Base-by-base conservation (phyloP, 2,888 invertebrate species). In the Crioceris asparagi region DNA sequence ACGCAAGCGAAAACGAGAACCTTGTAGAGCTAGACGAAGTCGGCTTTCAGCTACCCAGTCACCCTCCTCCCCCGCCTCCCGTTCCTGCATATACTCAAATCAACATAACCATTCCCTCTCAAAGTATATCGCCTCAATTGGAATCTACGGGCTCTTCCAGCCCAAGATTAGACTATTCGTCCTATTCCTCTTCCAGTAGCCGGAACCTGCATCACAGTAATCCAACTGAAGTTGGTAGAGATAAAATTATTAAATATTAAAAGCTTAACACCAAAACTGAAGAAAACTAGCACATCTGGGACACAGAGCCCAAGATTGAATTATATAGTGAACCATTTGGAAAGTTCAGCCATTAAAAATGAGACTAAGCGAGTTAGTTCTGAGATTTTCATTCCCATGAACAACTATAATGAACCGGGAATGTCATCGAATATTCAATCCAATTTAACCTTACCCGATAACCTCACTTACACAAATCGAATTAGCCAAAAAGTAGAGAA, bases 121-220 rank as follows among this genome's bases (percentile, higher is more conserved):
- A 40, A 16, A 45, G 48, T 32, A 38, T 45, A 4, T 47, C 51
- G 1, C 49, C 48, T 6, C 53, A 52, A 31, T 40, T 55, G 25
- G 56, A 56, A 37, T 56, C 56, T 2, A 54, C 50, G 29, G 56
- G 54, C 2, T 54, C 43, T 25, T 56, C 55, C 2, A 55, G 54
- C 16, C 55, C 56, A 2, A 47, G 48, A 38, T 56, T 54, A 1
- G 55, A 56, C 32, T 53, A 54, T 32, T 55, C 55, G 17, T 56
- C 54, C 2, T 47, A 54, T 30, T 53, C 54, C 2, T 56, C 56
- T 7, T 49, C 53, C 1, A 51, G 52, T 17, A 44, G 45, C n/a
- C 48, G 41, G 31, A 46, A 46, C 17, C 35, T 36, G 6, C 38
- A 44, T 11, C 12, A 18, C 32, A 3, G 17, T 12, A 5, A 15